Percentiles rank a stretch among this genome's conserved stretches.
phyloP scores from a whole-genome alignment of 2,797 vertebrate species.

The Lepidocolaptes lacrymiger region DNA sequence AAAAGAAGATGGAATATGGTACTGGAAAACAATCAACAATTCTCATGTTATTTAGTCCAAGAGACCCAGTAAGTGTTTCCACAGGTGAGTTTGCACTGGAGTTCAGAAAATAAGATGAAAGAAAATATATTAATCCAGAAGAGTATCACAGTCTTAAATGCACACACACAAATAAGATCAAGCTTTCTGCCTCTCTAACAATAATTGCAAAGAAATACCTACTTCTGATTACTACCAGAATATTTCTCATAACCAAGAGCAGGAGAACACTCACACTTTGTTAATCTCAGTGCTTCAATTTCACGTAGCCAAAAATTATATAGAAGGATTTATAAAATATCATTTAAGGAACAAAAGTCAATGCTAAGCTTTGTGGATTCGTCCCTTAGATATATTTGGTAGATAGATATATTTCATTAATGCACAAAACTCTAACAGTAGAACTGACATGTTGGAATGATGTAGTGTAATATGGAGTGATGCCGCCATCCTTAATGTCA shows the following conservation, averaged over 20 bases:
- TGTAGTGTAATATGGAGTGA: neutral
- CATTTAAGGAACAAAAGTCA: neutral
- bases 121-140: neutral
- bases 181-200: neutral
- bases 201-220: neutral
- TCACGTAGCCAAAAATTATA: neutral
- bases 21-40: neutral
- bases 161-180: neutral
- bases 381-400: neutral
- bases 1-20: neutral
- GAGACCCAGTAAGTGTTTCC: neutral
- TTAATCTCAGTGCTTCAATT: neutral
- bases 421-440: neutral
- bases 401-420: neutral
- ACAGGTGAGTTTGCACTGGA: neutral
- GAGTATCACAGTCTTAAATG: neutral
- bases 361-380: neutral
- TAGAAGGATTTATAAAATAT: neutral
- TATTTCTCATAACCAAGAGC: neutral
- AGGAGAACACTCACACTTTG: neutral
- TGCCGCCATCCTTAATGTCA: neutral
- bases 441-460: neutral
- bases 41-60: neutral
- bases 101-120: neutral
- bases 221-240: neutral